Base-by-base conservation (phyloP, 2,113 vertebrate species). In the Hippoglossus stenolepis region DNA sequence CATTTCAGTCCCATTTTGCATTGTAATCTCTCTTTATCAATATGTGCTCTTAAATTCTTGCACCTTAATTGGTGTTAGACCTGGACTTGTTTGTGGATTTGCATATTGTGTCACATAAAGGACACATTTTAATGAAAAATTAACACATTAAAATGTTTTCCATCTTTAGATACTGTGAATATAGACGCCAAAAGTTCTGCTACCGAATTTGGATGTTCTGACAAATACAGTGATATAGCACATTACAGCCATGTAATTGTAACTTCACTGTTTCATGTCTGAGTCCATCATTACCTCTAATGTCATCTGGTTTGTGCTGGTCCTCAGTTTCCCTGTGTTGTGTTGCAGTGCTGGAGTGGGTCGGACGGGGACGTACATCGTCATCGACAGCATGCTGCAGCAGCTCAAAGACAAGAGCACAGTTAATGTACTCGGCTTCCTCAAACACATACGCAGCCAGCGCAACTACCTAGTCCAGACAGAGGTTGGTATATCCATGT, bases 401-500 rank as follows among this genome's bases (percentile, higher is more conserved):
- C 97, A 97, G 93, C 97, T 98, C 82, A 96, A 94, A 92, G 96
- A 97, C 91, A 97, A 97, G 94, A 96, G 95, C 95, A 96, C 96
- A 87, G 97, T 98, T 51, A 97, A 97, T 14, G 95, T 95, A 79
- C 94, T 97, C 70, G 96, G 96, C 69, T 97, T 98, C 93, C 96
- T 98, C 90, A 98, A 98, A 95, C 97, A 98, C 87, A 97, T 98
- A 94, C 95, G 96, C 92, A 97, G 96, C 70, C 97, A 98, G 92
- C 96, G 97, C 70, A 98, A 97, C 96, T 98, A 98, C 95, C 96
- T 98, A 87, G 97, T 99, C 92, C 97, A 98, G 94, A 99, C 97
- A n/a, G 97, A 99, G 96, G 97, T 98, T 23, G 47, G 83, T 82
- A 56, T 67, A 43, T 57, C 2, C 72, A 15, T 21, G 51, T 51